These are phyloP conservation scores for Frankliniella intonsa DNA, from an alignment of 2,888 invertebrate species.

Conservation along the genomic window DNA sequence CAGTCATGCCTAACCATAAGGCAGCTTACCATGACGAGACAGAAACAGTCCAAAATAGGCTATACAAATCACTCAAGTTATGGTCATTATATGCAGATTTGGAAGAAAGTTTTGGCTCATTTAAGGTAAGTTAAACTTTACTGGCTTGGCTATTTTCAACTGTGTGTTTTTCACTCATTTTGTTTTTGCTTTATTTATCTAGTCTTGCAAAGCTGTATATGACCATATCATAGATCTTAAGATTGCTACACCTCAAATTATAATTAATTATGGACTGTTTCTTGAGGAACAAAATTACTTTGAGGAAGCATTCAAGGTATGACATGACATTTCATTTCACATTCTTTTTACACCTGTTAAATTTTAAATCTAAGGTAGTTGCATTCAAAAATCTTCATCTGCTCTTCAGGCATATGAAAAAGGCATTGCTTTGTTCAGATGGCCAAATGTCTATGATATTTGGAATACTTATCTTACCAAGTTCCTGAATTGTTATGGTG, in stretches of 20 bases:
- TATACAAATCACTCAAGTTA: conserved; percentile 93
- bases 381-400: conserved; percentile 39
- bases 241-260: conserved; percentile 98
- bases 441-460: conserved; percentile 99
- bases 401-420: conserved; percentile 84
- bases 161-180: conserved; percentile 36
- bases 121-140: conserved; percentile 54
- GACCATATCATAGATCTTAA: conserved; percentile 96
- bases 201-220: conserved; percentile 92
- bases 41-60: conserved; percentile 89
- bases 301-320: conserved; percentile 86
- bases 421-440: conserved; percentile 94
- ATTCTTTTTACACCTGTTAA: background rate
- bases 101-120: conserved; percentile 98
- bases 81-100: conserved; percentile 99
- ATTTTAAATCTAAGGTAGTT: background rate
- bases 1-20: conserved; percentile 83
- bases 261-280: conserved; percentile 96
- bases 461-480: conserved; percentile 99
- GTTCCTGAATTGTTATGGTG: conserved; percentile 92
- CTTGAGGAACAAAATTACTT: conserved; percentile 98
- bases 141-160: conserved; percentile 10
- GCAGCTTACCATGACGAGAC: conserved; percentile 87
- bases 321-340: conserved; percentile 29
- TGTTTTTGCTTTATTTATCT: conserved; percentile 37